These are phyloP conservation scores for Thereva unica DNA, from an alignment of 2,888 invertebrate species.

Conservation along the genomic window DNA sequence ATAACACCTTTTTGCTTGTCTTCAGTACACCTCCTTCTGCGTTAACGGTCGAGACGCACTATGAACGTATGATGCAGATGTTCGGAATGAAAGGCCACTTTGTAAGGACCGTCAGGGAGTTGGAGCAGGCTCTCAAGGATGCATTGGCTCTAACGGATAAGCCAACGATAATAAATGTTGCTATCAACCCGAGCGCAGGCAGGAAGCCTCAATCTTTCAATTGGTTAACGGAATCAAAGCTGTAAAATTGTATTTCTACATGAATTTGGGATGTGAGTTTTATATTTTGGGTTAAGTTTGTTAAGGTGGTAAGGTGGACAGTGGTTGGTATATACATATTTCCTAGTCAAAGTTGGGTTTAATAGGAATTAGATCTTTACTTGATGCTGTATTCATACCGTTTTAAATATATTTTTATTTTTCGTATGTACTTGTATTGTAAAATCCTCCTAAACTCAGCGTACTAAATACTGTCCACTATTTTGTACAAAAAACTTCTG, in stretches of 20 bases:
- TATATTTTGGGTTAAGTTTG: no score
- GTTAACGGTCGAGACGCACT: conserved; percentile 76
- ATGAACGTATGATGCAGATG: conserved; percentile 88
- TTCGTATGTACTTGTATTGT: no score
- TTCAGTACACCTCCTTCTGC: conserved; percentile 83
- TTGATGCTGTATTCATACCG: no score
- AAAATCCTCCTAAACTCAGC: no score
- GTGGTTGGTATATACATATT: no score
- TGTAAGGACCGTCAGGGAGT: conserved; percentile 76
- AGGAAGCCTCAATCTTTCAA: conserved; percentile 88
- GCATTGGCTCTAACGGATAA: conserved; percentile 71
- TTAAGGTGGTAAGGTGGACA: no score
- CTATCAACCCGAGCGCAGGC: conserved; percentile 85
- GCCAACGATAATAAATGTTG: conserved; percentile 87
- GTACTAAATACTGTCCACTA: no score
- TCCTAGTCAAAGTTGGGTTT: no score
- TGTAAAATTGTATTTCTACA: conserved; percentile 59
- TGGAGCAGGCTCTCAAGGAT: conserved; percentile 70
- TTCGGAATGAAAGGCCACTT: conserved; percentile 82
- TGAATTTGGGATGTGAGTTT: no score
- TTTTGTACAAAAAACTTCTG: no score
- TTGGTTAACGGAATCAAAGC: conserved; percentile 92
- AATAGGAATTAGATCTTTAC: no score
- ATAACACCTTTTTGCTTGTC: conserved; percentile 39
- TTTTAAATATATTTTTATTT: no score